Evolutionary conservation across 2,113 vertebrate species (phyloP), one percentile per base, ranked within the genome.

Genomic region (Emydura subglobosa): DNA sequence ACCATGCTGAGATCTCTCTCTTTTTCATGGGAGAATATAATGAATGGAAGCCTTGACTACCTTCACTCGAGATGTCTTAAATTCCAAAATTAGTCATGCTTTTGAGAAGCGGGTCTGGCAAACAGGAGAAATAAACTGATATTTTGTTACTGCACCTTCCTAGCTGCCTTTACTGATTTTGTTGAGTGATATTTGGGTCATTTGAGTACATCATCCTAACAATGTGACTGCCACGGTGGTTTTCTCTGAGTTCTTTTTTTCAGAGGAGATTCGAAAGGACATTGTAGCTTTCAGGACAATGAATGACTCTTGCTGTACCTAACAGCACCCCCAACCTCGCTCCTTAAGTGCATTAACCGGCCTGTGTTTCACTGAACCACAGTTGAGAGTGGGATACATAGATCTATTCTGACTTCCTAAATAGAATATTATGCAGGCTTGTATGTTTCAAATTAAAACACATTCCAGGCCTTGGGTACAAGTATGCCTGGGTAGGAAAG

Each of bases 361-460:
- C 9, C 0, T 82, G 47, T 82, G 91, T 92, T 88, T 55, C 79
- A 78, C 95, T 91, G 96, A 97, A 98, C 97, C 95, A 96, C 87
- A 87, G 76, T 89, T 93, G 92, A 94, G 68, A 93, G 84, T 95
- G 92, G 94, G 94, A 97, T 90, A 85, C 88, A 50, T 82, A 98
- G 94, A 97, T 97, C 95, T 96, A 74, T 95, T 96, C 94, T 93
- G 95, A 98, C 94, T 97, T 95, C 82, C 80, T 97, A 98, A 97
- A 95, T 93, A 97, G 96, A 93, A 68, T 96, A 92, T 97, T 97
- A 97, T 96, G 82, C 87, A 95, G 97, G 97, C 91, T 78, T 97
- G 89, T 87, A 87, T 96, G 93, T 95, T 98, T 97, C 96, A 96
- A 97, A 98, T 98, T 97, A 97, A 97, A 98, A 98, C 83, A 96